Evolutionary conservation across 1,140 invertebrate genomes (phyloP).

Genomic region (Ips typographus): DNA sequence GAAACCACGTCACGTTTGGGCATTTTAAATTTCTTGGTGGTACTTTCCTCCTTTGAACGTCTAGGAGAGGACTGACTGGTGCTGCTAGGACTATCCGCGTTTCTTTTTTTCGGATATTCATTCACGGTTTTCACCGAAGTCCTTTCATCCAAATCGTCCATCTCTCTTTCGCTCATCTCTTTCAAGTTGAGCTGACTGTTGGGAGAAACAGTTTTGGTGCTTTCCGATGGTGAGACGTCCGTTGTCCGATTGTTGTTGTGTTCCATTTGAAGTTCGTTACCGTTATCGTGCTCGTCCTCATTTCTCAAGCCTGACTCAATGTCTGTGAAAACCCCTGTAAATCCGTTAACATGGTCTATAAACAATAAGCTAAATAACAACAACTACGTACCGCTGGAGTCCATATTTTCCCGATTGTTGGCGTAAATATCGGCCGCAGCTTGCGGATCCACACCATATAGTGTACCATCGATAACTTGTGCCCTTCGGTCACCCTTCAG

Average conservation of each 20-base stretch:
- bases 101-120: slow-evolving; percentile 42
- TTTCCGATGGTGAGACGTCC: slow-evolving; percentile 50
- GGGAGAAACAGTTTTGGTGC: slow-evolving; percentile 48
- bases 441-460: slow-evolving; percentile 67
- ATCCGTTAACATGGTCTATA: neutral
- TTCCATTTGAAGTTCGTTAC: slow-evolving; percentile 35
- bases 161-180: slow-evolving; percentile 20
- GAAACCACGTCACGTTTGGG: slow-evolving; percentile 72
- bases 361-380: neutral
- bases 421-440: slow-evolving; percentile 53
- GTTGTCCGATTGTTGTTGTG: slow-evolving; percentile 39
- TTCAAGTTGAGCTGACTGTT: slow-evolving; percentile 51
- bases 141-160: neutral
- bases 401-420: slow-evolving; percentile 70
- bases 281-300: slow-evolving; percentile 45
- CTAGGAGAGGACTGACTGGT: slow-evolving; percentile 42
- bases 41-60: slow-evolving; percentile 56
- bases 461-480: slow-evolving; percentile 79
- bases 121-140: slow-evolving; percentile 37
- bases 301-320: slow-evolving; percentile 61
- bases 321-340: slow-evolving; percentile 70
- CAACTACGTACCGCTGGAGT: slow-evolving; percentile 66
- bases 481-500: slow-evolving; percentile 65
- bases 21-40: slow-evolving; percentile 73
- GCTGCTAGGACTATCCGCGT: slow-evolving; percentile 43